Base-by-base conservation (phyloP, 2,888 invertebrate species). In the Drosophila rubida region DNA sequence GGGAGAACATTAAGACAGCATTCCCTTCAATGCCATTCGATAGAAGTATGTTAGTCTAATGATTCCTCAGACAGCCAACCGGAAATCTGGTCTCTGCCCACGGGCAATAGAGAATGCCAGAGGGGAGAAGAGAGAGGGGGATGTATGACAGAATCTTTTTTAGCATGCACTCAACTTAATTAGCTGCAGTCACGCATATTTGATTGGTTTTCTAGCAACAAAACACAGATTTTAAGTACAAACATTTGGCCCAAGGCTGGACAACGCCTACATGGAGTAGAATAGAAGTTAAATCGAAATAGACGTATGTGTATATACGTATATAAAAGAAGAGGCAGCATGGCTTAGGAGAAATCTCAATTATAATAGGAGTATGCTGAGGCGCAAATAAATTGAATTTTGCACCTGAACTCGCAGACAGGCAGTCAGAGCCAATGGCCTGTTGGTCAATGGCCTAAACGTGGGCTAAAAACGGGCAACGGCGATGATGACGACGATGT, bases 401-500 rank as follows among this genome's bases (percentile, higher is more conserved):
- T 69, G 50, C 59, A 53, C 55, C 71, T 69, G 14, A 73, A 59
- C 30, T 30, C 35, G 9, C 27, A 50, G 19, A 37, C 48, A 27
- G 44, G 23, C 51, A 60, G 6, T 41, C 50, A 73, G 58, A 50
- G 63, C 57, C 80, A 80, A 58, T 66, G 68, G 61, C 70, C 85
- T 80, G 75, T 76, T 87, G 85, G 85, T 81, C 85, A 82, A 79
- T 69, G 87, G 82, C 82, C 87, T 58, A 53, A 42, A 50, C 42
- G 41, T 39, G 39, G 42, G 13, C 42, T 19, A 30, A 51, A n/a
- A 32, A 32, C 32, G 32, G 32, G 2, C 4, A 32, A 32, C 5
- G 30, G 25, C 19, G 19, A 19, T 19, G 19, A 19, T n/a, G n/a
- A n/a, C 22, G 22, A 22, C 22, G 22, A 22, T 5, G 22, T 3